phyloP scores from a whole-genome alignment of 2,797 vertebrate species.

The Galagoides demidoff region DNA sequence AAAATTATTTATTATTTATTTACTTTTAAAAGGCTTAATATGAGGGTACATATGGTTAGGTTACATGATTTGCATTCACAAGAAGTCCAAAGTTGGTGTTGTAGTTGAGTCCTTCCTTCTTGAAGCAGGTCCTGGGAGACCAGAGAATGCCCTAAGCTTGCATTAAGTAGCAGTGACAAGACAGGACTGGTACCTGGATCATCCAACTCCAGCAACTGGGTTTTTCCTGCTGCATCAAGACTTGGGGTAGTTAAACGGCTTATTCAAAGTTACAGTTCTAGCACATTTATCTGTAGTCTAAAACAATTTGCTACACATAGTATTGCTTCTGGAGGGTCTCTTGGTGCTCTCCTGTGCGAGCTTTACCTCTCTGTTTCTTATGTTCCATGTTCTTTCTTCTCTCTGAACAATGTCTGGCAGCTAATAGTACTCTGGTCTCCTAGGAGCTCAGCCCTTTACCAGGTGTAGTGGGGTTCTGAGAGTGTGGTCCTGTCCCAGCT shows the following conservation, averaged over 20 bases:
- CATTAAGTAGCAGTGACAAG: background rate
- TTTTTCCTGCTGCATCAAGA: accelerated
- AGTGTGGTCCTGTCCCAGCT: background rate
- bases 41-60: no score
- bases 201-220: background rate
- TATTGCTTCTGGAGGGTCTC: background rate
- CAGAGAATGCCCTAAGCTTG: background rate
- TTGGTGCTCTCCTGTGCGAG: background rate
- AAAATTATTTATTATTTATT: no score
- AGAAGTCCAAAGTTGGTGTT: no score
- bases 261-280: background rate
- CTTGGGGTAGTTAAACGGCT: background rate
- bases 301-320: background rate
- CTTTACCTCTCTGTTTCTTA: background rate
- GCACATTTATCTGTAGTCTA: background rate
- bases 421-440: background rate
- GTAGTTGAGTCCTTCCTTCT: background rate
- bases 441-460: background rate
- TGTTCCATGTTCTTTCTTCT: background rate
- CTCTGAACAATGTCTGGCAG: background rate
- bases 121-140: background rate
- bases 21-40: no score
- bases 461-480: background rate
- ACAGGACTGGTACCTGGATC: background rate
- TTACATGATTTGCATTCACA: no score